Base-by-base conservation (phyloP, 2,888 invertebrate species). In the Lepidocyrtoides sp. region DNA sequence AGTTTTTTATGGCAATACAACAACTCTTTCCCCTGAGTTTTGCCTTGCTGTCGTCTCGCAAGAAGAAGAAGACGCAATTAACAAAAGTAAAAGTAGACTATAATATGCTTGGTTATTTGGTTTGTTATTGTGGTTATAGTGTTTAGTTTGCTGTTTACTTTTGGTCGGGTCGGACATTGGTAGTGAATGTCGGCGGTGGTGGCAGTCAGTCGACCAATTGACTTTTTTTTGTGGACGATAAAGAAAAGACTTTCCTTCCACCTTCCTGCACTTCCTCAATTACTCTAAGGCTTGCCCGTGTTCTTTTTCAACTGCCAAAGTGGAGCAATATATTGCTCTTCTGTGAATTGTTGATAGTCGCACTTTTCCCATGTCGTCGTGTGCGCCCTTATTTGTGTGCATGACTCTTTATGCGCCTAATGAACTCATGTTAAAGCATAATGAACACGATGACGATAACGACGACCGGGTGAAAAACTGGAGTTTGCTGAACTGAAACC, bases 401-500 rank as follows among this genome's bases (percentile, higher is more conserved):
- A 72, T 20, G 32, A 0, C 36, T 69, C 41, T 12, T 79, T 54
- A 48, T 79, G 54, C 57, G 23, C 54, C 23, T 82, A 82, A 82
- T 82, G 82, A 82, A 82, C 82, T 79, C 82, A 63, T 63, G 63
- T 20, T 44, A 63, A 82, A 82, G 82, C 57, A n/a, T 82, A 60
- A 82, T 60, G 41, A 82, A 36, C 23, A 44, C 23, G 23, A 63
- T 63, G 26, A 82, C 63, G 44, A 63, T 12, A 44, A 82, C 17
- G 82, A 54, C n/a, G 17, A 29, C 26, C 12, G 10, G 44, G 44
- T 44, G 79, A 12, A 20, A 17, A 14, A 32, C 69, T 8, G n/a
- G 82, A 82, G 82, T 82, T 82, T 82, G 63, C n/a, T 82, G 82
- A 82, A 82, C 82, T 29, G 82, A 44, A 63, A 44, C 63, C 63